These are phyloP conservation scores for Temnothorax rugatulus DNA, from an alignment of 2,888 invertebrate species.

Conservation along the genomic window DNA sequence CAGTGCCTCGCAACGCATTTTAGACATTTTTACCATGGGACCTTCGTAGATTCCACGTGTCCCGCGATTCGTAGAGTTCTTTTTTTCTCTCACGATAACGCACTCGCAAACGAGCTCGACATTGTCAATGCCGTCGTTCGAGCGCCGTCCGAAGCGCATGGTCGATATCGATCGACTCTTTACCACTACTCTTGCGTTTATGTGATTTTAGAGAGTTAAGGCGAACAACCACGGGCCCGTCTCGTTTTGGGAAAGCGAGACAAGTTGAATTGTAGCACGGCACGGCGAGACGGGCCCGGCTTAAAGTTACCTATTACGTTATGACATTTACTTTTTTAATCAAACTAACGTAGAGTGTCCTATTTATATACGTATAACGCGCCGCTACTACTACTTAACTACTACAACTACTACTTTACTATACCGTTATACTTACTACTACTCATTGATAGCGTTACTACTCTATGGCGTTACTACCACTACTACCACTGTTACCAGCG, in stretches of 20 bases:
- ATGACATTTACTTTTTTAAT: slow-evolving; percentile 83
- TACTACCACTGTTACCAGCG: slow-evolving; percentile 66
- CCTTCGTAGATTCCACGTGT: neutral
- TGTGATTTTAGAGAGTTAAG: slow-evolving; percentile 85
- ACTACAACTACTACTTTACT: slow-evolving; percentile 71
- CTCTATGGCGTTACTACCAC: slow-evolving; percentile 68
- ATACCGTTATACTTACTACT: slow-evolving; percentile 66
- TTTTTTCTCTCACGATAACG: neutral
- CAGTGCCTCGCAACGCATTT: neutral
- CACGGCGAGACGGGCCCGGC: slow-evolving; percentile 76
- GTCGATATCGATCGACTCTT: slow-evolving; percentile 60
- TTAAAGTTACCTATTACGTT: slow-evolving; percentile 85
- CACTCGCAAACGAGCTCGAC: slow-evolving; percentile 25
- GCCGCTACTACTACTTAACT: slow-evolving; percentile 76
- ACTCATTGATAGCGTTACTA: slow-evolving; percentile 73
- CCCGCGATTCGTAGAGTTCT: neutral
- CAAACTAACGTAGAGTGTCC: slow-evolving; percentile 81
- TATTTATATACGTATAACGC: slow-evolving; percentile 81
- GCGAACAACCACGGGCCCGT: slow-evolving; percentile 74
- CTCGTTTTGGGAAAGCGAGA: slow-evolving; percentile 54
- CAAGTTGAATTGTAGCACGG: slow-evolving; percentile 20
- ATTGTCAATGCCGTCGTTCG: slow-evolving; percentile 56
- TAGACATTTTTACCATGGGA: neutral
- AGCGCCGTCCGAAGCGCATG: slow-evolving; percentile 63
- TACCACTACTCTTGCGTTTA: slow-evolving; percentile 82